phyloP scores from a whole-genome alignment of 2,888 invertebrate species.

The Philaethria dido region DNA sequence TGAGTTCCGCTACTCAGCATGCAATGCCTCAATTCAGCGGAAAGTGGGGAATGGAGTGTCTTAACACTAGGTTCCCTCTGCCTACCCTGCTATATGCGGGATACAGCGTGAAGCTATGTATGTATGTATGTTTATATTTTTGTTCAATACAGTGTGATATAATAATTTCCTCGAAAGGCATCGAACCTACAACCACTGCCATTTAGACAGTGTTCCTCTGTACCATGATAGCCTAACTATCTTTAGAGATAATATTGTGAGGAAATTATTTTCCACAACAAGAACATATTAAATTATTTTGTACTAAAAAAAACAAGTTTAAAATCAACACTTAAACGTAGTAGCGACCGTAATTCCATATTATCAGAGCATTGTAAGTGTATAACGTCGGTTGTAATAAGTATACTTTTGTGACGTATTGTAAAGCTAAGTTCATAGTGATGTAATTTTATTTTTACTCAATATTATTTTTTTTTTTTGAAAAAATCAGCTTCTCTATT shows the following conservation, averaged over 20 bases:
- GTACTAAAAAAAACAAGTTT: conserved; percentile 33
- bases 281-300: conserved; percentile 23
- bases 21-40: too few species aligned
- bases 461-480: not conserved
- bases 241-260: not conserved
- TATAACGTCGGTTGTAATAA: conserved; percentile 37
- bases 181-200: not conserved
- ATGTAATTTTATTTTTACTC: not conserved
- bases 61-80: too few species aligned
- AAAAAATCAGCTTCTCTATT: too few species aligned
- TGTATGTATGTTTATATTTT: too few species aligned
- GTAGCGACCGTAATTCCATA: conserved; percentile 39
- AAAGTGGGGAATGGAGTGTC: too few species aligned
- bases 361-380: conserved; percentile 41
- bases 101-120: not conserved
- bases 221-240: not conserved
- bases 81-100: too few species aligned
- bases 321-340: conserved; percentile 43
- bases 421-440: conserved; percentile 53
- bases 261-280: not conserved
- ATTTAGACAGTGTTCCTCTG: not conserved
- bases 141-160: too few species aligned
- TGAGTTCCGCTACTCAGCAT: too few species aligned
- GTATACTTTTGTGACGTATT: conserved; percentile 52
- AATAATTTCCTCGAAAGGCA: not conserved